Conservation (phyloP, 1,140 invertebrate species). For the Drosophila chauvacae region DNA sequence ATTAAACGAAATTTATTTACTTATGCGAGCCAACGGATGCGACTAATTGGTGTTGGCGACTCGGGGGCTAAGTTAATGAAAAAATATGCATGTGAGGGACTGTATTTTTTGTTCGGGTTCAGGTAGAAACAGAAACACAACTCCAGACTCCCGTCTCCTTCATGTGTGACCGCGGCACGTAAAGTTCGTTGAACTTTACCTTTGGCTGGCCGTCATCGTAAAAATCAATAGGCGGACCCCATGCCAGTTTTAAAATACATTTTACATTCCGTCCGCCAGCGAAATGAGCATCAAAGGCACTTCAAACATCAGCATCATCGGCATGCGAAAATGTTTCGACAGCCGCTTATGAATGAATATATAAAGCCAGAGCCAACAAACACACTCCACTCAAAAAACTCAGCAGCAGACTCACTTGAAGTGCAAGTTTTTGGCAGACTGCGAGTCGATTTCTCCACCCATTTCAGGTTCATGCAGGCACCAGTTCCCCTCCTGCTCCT, state of each 20-base stretch:
- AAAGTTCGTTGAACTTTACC: constrained; percentile 72
- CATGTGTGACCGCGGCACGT: constrained; percentile 19
- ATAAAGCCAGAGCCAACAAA: constrained; percentile 33
- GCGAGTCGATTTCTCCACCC: constrained; percentile 35
- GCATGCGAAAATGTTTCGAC: constrained; percentile 50
- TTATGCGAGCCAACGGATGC: constrained; percentile 53
- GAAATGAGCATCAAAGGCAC: constrained; percentile 80
- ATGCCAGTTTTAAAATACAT: constrained; percentile 70
- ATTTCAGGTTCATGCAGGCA: constrained; percentile 4
- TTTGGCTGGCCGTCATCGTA: constrained; percentile 70
- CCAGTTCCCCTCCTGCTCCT: neutral
- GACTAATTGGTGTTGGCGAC: constrained; percentile 77
- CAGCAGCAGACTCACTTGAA: constrained; percentile 53
- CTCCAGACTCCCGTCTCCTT: neutral
- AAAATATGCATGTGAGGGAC: constrained; percentile 49
- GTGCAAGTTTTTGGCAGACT: constrained; percentile 75
- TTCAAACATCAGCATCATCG: constrained; percentile 74
- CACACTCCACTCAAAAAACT: constrained; percentile 33
- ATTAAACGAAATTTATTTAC: constrained; percentile 59
- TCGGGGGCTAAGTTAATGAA: constrained; percentile 69
- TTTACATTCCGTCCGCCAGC: constrained; percentile 49
- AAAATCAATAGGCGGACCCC: constrained; percentile 74
- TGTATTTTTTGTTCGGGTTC: constrained; percentile 13
- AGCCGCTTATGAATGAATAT: constrained; percentile 74
- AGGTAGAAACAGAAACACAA: constrained; percentile 34